phyloP scores from a whole-genome alignment of 1,140 invertebrate genomes.

The Hyles vespertilio region DNA sequence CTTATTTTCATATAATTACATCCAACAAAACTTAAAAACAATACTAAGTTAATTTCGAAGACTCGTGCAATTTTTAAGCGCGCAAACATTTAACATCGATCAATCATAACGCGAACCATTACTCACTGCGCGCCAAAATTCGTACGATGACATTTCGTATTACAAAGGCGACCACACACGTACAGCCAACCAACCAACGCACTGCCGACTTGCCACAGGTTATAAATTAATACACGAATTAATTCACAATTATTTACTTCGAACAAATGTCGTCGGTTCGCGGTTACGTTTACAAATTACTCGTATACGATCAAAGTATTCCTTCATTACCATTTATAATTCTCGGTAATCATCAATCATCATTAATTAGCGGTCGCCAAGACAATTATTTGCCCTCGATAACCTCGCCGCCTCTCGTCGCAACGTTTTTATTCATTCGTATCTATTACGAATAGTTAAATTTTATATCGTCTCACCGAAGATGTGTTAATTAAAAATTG shows the following conservation, averaged over 20 bases:
- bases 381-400: conserved; percentile 27
- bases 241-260: conserved; percentile 34
- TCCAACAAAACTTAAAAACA: not conserved
- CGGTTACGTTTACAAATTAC: conserved; percentile 43
- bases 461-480: not conserved
- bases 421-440: not conserved
- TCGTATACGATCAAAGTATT: conserved; percentile 42
- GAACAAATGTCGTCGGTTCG: conserved; percentile 36
- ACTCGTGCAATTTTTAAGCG: not conserved
- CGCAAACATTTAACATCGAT: conserved; percentile 6
- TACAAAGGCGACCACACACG: conserved; percentile 20
- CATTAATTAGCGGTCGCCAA: conserved; percentile 42
- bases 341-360: conserved; percentile 45
- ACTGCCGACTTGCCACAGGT: too few relatives aligned
- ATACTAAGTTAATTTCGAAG: not conserved
- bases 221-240: conserved; percentile 22
- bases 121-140: conserved; percentile 11
- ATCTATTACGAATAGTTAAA: conserved; percentile 3
- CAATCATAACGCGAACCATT: conserved; percentile 1
- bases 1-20: too few relatives aligned
- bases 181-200: not conserved
- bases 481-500: conserved; percentile 11
- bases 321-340: conserved; percentile 49
- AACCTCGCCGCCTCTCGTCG: not conserved
- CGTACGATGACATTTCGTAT: conserved; percentile 17